Base-by-base conservation (phyloP, 1,140 invertebrate species). In the Fragariocoptes setiger region DNA sequence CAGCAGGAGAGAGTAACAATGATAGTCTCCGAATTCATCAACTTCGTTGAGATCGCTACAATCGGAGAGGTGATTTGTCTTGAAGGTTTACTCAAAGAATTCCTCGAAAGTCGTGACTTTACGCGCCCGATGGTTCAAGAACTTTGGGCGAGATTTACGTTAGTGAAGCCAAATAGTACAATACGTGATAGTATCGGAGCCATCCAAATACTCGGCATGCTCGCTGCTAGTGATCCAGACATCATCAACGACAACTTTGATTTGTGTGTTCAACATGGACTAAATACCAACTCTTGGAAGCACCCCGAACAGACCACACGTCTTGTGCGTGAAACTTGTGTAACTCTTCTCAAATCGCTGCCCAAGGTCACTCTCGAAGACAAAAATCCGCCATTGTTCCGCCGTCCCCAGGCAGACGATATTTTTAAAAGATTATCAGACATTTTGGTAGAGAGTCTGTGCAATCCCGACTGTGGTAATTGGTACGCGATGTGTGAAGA, bases 101-200 rank as follows among this genome's bases (percentile, higher is more conserved):
- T 61, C 41, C 51, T 60, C 39, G 49, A 51, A 37, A 63, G 59
- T 19, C 67, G 65, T 0, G 69, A 75, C 39, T 43, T 74, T 4
- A 55, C 56, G 38, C 38, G 56, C 50, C 55, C 61, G 48, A 43
- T 60, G 50, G 55, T 62, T 46, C 52, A 72, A 63, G 65, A 78
- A 12, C 59, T 82, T 21, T 82, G 74, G 70, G 74, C 80, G 55
- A 69, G 66, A 42, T 82, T 76, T 52, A 65, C 73, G 0, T 63
- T 71, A 48, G 76, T 74, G 51, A 63, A 72, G n/a, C 62, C 70
- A 17, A 65, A 69, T 14, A 71, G 68, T 0, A 69, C 67, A 0
- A 53, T 62, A 2, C 59, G 65, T 48, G 69, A 78, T 38, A 71
- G 72, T 41, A 63, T 67, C 37, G 61, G 67, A 14, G 70, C 76